Base-by-base conservation (phyloP, 2,888 invertebrate genomes). In the Melanostoma mellinum region DNA sequence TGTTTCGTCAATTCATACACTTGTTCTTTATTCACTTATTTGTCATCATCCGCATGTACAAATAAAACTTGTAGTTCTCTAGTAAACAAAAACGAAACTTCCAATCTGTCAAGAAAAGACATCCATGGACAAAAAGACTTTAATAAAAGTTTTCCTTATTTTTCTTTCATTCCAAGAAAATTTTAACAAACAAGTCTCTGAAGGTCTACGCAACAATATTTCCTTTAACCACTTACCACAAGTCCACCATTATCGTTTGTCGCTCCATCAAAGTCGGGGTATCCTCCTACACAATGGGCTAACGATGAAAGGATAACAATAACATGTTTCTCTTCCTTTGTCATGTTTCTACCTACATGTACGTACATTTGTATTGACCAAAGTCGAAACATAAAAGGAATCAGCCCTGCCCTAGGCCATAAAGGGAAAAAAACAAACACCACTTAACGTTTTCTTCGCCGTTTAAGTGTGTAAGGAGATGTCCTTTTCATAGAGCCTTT, bases 231-330 rank as follows among this genome's bases (percentile, higher is more conserved):
- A 38, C 20, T 32, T 38, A 38, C 44, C 53, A 67, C 52, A 65
- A 44, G 10, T 33, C 32, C 42, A 40, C 44, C n/a, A 38, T n/a
- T 44, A 72, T 53, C 53, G 53, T 78, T 53, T 50, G 9, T 10
- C 30, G 30, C 56, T 74, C 46, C 30, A 53, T 75, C 75, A 71
- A 75, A 80, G 60, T 72, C 67, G 55, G 44, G 20, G 20, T 20
- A 55, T 4, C 50, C 10, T 53, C 20, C 20, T 20, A 20, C 20
- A 72, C 30, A 68, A 72, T 56, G 35, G 52, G 65, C 63, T 44
- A 71, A 3, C 48, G 55, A 65, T 65, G 30, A 80, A 75, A 10
- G 80, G 60, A 80, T 60, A 60, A 36, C 35, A 60, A 55, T 48
- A 69, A 53, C 44, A 53, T 50, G 20, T 58, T 56, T 38, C 44